These are phyloP conservation scores for Cuniculus paca DNA, from an alignment of 2,797 vertebrate species.

Conservation along the genomic window DNA sequence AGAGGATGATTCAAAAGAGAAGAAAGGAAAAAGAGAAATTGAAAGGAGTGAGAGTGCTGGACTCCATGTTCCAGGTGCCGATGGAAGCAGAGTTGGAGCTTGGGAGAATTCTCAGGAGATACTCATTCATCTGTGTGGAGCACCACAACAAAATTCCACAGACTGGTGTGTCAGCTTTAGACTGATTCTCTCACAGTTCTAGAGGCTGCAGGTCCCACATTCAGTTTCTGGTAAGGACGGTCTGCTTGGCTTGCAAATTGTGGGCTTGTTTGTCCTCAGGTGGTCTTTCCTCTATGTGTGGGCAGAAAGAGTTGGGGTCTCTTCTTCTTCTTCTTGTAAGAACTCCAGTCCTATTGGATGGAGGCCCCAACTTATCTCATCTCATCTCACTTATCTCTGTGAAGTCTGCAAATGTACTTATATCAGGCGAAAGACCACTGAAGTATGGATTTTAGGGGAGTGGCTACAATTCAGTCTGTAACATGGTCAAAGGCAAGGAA, in stretches of 20 bases:
- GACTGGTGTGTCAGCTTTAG: not conserved
- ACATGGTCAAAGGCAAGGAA: not conserved
- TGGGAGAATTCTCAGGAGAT: not conserved
- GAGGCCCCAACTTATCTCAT: not conserved
- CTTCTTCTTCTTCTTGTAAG: not conserved
- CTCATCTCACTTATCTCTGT: not conserved
- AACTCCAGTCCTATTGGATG: not conserved
- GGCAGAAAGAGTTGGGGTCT: not conserved
- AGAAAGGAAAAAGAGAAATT: not conserved
- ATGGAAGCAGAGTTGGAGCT: not conserved
- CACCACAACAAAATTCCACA: not conserved
- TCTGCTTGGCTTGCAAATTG: not conserved
- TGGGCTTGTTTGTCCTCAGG: not conserved
- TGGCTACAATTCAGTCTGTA: not conserved
- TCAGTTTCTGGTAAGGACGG: not conserved
- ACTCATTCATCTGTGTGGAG: too few species aligned
- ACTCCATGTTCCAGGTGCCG: too few species aligned
- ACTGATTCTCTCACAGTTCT: not conserved
- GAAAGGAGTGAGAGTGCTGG: too few species aligned
- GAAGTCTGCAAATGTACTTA: not conserved
- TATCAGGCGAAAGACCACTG: not conserved
- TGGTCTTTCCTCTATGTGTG: rapidly evolving
- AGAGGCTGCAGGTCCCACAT: not conserved
- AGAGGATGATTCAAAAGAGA: not conserved
- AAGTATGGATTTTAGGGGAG: not conserved